Base-by-base conservation (phyloP, 2,888 invertebrate species). In the Cistogaster globosa region DNA sequence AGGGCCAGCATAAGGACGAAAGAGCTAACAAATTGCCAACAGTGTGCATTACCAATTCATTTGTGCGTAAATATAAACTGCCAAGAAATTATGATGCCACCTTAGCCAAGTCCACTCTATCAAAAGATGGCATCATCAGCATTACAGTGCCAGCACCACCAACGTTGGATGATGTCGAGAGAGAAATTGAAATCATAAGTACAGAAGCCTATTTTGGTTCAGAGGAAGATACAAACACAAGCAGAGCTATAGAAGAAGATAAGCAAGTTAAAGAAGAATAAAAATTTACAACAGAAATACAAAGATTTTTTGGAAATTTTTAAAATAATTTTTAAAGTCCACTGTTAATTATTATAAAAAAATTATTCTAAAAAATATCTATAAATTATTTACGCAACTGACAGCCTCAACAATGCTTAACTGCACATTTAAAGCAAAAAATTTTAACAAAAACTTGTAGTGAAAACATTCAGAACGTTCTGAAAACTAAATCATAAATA, bases 101-200 rank as follows among this genome's bases (percentile, higher is more conserved):
- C 12, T 88, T 86, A 84, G 91, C 92, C 14, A 88, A 88, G 74
- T 90, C 92, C 38, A 90, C 90, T 4, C 88, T 91, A 67, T 91
- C 92, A 51, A 90, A 90, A 18, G 92, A 92, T 76, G 92, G 91
- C 71, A 90, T 92, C 83, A 87, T 92, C n/a, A 89, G 90, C 84
- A 89, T 92, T 18, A 89, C 88, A 86, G 92, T 92, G 86, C 90
- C 92, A 84, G 90, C 91, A 81, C 92, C 92, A 71, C 90, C 91
- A 45, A 87, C 89, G 55, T 86, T 90, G 81, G 91, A 92, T 79
- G 89, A 92, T 81, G 90, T 89, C 63, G 92, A 91, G 77, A 88
- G 92, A 36, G 85, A 89, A 79, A 88, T 92, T 81, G 89, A 91
- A 45, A 91, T 92, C 63, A 88, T 89, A 75, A 87, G 87, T 63